Evolutionary conservation across 2,888 invertebrate species (phyloP).

Genomic region (Athrips mouffetella): DNA sequence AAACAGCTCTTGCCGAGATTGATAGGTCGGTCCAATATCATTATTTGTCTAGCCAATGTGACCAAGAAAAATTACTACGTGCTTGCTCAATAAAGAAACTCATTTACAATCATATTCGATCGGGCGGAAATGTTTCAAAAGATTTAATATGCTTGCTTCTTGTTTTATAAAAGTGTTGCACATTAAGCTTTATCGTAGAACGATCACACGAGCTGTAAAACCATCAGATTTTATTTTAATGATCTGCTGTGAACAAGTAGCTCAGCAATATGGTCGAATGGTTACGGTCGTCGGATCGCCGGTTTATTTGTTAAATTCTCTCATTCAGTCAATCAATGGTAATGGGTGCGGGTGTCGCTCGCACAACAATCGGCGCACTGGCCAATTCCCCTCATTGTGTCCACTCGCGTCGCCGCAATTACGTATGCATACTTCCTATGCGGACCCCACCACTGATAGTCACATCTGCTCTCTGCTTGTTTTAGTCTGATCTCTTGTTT

Average conservation of each 20-base stretch:
- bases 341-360: slow-evolving; percentile 73
- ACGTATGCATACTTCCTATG: slow-evolving; percentile 72
- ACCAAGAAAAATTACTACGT: neutral
- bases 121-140: neutral
- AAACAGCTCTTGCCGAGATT: slow-evolving; percentile 25
- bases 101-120: neutral
- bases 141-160: neutral
- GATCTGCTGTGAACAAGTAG: slow-evolving; percentile 23
- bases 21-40: slow-evolving; percentile 4
- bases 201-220: slow-evolving; percentile 5
- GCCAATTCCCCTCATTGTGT: slow-evolving; percentile 76
- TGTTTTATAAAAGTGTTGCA: neutral
- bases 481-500: slow-evolving; percentile 32
- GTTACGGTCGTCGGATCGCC: slow-evolving; percentile 49
- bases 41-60: neutral
- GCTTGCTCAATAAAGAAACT: neutral
- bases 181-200: neutral
- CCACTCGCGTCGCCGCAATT: slow-evolving; percentile 68
- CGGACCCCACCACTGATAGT: slow-evolving; percentile 47
- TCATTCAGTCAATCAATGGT: slow-evolving; percentile 72
- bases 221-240: slow-evolving; percentile 14
- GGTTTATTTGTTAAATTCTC: slow-evolving; percentile 65
- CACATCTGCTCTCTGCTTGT: slow-evolving; percentile 55
- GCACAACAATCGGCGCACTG: slow-evolving; percentile 73
- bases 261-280: slow-evolving; percentile 24